Conservation (phyloP, 2,888 invertebrate genomes). For the Tuta absoluta region DNA sequence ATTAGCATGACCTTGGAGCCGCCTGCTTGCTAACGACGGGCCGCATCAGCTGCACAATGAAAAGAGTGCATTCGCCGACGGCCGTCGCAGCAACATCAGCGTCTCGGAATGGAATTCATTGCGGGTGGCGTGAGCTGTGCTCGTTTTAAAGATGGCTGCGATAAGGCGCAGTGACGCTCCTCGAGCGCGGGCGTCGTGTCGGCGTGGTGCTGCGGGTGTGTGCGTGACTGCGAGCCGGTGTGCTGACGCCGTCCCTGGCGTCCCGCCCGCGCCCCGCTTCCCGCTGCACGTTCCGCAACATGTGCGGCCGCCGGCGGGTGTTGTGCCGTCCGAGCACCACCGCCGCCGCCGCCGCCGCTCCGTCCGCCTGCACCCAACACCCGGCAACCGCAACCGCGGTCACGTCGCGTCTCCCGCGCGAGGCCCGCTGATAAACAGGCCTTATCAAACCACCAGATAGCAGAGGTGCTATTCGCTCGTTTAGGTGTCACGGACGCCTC, state of each 20-base stretch:
- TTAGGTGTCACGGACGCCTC: conserved; percentile 76
- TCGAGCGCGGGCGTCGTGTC: conserved; percentile 71
- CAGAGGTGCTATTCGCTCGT: conserved; percentile 76
- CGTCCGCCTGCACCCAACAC: conserved; percentile 48
- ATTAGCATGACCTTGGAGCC: conserved; percentile 72
- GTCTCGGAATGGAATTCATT: conserved; percentile 72
- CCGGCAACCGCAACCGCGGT: conserved; percentile 42
- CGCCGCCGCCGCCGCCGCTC: conserved; percentile 41
- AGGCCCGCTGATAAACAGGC: conserved; percentile 69
- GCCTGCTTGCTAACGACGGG: conserved; percentile 53
- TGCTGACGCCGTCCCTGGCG: conserved; percentile 67
- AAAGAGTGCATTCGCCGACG: conserved; percentile 67
- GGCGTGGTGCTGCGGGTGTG: conserved; percentile 52
- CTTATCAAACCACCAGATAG: conserved; percentile 78
- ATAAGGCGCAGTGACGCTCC: conserved; percentile 77
- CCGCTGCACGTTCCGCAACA: conserved; percentile 75
- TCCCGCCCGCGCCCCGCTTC: conserved; percentile 45
- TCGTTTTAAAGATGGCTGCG: conserved; percentile 79
- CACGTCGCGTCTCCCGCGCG: conserved; percentile 61
- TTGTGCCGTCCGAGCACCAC: conserved; percentile 30
- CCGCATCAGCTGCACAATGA: conserved; percentile 53
- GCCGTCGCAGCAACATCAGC: conserved; percentile 56
- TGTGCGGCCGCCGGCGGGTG: conserved; percentile 57
- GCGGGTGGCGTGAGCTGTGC: conserved; percentile 72
- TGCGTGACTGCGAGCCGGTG: conserved; percentile 66